Evolutionary conservation across 1,140 invertebrate species (phyloP).

Genomic region (Caenorhabditis latens): DNA sequence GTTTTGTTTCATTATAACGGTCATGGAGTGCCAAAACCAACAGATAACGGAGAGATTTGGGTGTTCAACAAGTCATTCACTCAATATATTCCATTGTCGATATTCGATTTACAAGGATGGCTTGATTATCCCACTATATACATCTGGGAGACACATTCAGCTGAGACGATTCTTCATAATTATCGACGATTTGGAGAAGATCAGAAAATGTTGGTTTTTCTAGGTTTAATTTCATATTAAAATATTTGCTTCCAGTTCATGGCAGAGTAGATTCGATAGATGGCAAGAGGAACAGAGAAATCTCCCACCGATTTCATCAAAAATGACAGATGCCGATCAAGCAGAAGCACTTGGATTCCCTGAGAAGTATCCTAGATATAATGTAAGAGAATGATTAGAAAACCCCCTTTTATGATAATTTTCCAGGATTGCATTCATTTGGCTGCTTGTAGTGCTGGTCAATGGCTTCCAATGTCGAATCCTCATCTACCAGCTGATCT

Average conservation of each 20-base stretch:
- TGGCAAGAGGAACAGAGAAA: conserved; percentile 43
- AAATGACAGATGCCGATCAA: conserved; percentile 45
- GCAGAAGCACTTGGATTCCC: conserved; percentile 29
- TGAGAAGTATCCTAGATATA: conserved; percentile 43
- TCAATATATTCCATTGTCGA: conserved; percentile 97
- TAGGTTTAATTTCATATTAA: background rate
- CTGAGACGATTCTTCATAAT: conserved; percentile 84
- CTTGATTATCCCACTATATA: conserved; percentile 99
- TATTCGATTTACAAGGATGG: conserved; percentile 98
- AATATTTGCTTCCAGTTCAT: background rate
- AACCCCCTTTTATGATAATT: background rate
- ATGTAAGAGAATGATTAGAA: background rate
- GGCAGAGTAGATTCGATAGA: conserved; percentile 43
- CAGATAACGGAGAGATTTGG: conserved; percentile 98
- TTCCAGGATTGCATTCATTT: conserved; percentile 95
- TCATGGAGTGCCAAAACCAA: conserved; percentile 97
- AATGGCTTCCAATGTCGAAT: conserved; percentile 92
- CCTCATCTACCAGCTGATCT: conserved; percentile 97
- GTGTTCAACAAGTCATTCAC: conserved; percentile 91
- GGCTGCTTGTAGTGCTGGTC: conserved; percentile 90
- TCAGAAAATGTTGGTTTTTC: conserved; percentile 62
- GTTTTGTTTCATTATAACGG: conserved; percentile 99
- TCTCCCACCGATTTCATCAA: conserved; percentile 24
- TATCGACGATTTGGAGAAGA: conserved; percentile 74
- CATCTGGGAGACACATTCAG: conserved; percentile 98